Evolutionary conservation across 2,113 vertebrate genomes (phyloP), one percentile per base, ranked within the genome.

Genomic region (Chrysemys picta): DNA sequence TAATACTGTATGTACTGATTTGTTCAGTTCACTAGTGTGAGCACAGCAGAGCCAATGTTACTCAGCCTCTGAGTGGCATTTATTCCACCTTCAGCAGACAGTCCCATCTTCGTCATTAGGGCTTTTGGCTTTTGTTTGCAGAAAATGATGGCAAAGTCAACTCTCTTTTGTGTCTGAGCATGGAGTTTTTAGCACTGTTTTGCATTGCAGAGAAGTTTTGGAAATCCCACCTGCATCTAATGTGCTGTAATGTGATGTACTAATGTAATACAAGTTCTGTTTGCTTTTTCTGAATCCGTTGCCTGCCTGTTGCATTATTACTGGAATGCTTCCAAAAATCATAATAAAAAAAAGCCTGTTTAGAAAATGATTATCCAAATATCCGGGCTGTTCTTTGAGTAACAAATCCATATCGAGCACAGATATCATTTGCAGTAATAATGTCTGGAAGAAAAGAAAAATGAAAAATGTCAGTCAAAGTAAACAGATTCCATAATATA

Each of bases 331-430:
- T 98, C 91, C 93, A 97, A 97, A 96, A 97, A 94, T 93, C 75
- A 89, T 96, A 96, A 97, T 89, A 80, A 88, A 94, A 93, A 96
- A 94, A 9, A 91, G 96, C 89, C 96, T 96, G 83, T 95, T 97
- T 95, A 91, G 79, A 96, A 96, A 93, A 93, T 95, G 84, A 96
- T 98, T 98, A 97, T 97, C 93, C 95, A 98, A 97, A 97, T 96
- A 98, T 69, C 93, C 96, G 86, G 95, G 92, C 82, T 90, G 45
- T 59, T 97, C 96, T 98, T 97, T 87, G 95, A 96, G 82, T 93
- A 97, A 96, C 85, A 95, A 97, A 92, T 97, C 91, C 88, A 93
- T 94, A 91, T 13, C 92, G 75, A 97, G 89, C 80, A 96, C 94
- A 93, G 81, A 91, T 92, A 97, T 75, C 89, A 85, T 97, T 98